These are phyloP conservation scores for Sarcophaga bullata DNA, from an alignment of 1,140 invertebrate species.

Conservation along the genomic window DNA sequence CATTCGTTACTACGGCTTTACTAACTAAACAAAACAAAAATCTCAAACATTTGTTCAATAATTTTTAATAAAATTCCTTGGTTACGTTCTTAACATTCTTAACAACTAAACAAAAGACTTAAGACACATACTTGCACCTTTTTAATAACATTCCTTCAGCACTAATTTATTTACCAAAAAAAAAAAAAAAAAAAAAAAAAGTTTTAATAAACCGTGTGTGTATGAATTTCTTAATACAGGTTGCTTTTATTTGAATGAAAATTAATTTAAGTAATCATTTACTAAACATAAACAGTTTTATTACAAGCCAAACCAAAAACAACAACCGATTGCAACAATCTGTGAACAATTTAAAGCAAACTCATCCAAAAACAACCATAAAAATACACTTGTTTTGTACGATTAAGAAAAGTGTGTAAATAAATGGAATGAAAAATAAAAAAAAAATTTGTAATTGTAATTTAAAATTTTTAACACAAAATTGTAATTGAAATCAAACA, in stretches of 20 bases:
- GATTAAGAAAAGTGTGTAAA: not conserved
- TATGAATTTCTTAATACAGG: constrained; percentile 6
- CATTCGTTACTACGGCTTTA: no score
- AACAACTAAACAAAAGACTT: not conserved
- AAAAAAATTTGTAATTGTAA: not conserved
- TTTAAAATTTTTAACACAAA: not conserved
- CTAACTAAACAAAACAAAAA: no score
- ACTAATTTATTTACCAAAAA: not conserved
- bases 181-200: no score
- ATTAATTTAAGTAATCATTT: constrained; percentile 8
- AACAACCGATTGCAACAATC: not conserved
- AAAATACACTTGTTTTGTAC: constrained; percentile 6
- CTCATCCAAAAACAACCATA: not conserved
- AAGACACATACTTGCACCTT: not conserved
- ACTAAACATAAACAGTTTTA: not conserved
- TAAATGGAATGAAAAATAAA: not conserved
- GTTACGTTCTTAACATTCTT: no score
- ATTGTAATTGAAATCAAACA: not conserved
- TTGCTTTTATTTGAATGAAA: not conserved
- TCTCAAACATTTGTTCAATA: no score
- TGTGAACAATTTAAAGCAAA: not conserved
- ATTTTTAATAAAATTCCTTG: no score
- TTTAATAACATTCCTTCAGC: not conserved
- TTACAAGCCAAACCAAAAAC: not conserved
- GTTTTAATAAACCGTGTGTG: not conserved